Evolutionary conservation across 2,113 vertebrate species (phyloP).

Genomic region (Leptobrachium leishanense): DNA sequence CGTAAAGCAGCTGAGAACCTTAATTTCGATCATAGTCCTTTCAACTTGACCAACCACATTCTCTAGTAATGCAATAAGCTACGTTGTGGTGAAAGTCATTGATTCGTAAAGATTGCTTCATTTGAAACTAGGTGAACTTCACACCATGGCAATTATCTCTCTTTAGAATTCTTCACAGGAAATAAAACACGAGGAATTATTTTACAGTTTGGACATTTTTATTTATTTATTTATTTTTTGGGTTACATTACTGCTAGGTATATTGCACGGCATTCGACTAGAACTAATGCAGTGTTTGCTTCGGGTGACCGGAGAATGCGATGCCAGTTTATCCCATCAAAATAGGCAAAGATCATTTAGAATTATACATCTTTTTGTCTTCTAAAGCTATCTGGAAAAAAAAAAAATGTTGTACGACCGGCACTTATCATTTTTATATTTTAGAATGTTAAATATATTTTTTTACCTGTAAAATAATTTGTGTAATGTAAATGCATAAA

Average conservation of each 20-base stretch:
- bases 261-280: conserved; percentile 29
- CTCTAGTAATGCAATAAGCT: conserved; percentile 8
- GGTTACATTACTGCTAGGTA: conserved; percentile 16
- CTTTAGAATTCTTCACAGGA: conserved; percentile 40
- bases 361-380: too few relatives aligned
- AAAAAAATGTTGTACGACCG: too few relatives aligned
- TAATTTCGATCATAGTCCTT: conserved; percentile 8
- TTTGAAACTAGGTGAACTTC: conserved; percentile 27
- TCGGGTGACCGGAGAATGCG: conserved; percentile 8
- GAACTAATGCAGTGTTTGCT: conserved; percentile 32
- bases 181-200: conserved; percentile 37
- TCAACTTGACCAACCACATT: conserved; percentile 10
- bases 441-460: too few relatives aligned
- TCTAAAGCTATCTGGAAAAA: too few relatives aligned
- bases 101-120: conserved; percentile 3
- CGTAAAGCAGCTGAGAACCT: background rate
- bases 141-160: conserved; percentile 29
- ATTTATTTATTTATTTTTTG: background rate
- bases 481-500: too few relatives aligned
- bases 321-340: conserved; percentile 3
- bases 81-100: background rate
- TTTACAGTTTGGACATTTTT: conserved; percentile 19
- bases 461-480: too few relatives aligned
- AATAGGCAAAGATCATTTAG: background rate
- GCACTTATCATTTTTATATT: too few relatives aligned